Conservation (phyloP, 2,797 vertebrate genomes). For the Coregonus suidteri region DNA sequence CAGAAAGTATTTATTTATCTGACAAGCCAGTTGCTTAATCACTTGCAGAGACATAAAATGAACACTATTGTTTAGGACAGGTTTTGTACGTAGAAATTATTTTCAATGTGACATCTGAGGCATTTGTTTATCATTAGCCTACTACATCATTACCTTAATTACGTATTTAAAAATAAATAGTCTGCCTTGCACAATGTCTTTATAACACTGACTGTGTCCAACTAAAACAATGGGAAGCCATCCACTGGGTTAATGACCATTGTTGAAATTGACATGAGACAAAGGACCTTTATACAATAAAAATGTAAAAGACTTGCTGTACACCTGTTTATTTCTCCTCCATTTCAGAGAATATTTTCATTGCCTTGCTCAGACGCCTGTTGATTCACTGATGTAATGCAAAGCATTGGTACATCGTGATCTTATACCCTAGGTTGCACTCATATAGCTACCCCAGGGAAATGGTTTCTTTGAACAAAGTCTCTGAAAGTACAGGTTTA, state of each 20-base stretch:
- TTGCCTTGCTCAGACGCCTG: conserved; percentile 46
- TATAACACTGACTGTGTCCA: conserved; percentile 77
- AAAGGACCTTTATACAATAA: conserved; percentile 67
- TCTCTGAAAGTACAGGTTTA: conserved; percentile 3
- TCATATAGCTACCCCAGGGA: conserved; percentile 24
- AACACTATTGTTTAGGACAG: conserved; percentile 33
- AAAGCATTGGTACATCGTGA: conserved; percentile 50
- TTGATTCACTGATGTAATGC: conserved; percentile 42
- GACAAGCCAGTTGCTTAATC: conserved; percentile 78
- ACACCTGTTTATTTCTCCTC: conserved; percentile 67
- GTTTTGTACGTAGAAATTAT: conserved; percentile 66
- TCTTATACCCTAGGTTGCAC: conserved; percentile 51
- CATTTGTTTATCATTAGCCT: conserved; percentile 78
- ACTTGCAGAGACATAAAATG: conserved; percentile 59
- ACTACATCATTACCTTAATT: conserved; percentile 82
- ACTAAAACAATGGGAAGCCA: conserved; percentile 82
- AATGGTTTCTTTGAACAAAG: conserved; percentile 15
- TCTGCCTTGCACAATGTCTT: conserved; percentile 79
- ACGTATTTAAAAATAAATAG: conserved; percentile 79
- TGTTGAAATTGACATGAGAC: conserved; percentile 82
- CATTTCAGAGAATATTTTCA: conserved; percentile 49
- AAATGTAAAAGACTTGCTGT: conserved; percentile 71
- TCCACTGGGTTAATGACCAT: conserved; percentile 83
- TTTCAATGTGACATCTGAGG: conserved; percentile 79
- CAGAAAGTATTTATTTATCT: conserved; percentile 60